Evolutionary conservation across 2,113 vertebrate genomes (phyloP).

Genomic region (Hydropotes inermis): DNA sequence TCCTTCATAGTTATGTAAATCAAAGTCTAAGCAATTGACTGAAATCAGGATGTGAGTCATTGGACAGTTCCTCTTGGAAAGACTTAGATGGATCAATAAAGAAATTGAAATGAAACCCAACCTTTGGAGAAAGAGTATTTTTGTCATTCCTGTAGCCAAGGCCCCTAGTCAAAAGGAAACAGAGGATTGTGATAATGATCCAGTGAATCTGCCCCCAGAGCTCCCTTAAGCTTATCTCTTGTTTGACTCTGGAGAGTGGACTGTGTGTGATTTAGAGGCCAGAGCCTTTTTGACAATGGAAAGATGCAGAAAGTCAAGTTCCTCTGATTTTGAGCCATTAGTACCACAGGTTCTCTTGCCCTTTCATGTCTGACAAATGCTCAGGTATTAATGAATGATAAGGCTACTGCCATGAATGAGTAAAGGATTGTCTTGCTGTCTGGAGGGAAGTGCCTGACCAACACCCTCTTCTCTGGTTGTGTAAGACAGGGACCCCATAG

Average conservation of each 20-base stretch:
- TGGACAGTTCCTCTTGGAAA: not conserved
- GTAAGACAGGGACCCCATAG: not conserved
- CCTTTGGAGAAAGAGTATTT: not conserved
- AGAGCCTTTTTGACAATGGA: not conserved
- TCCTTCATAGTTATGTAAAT: not conserved
- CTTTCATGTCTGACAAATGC: not conserved
- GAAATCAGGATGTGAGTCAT: not conserved
- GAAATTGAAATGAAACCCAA: slow-evolving; percentile 17
- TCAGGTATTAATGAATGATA: not conserved
- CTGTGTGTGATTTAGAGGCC: not conserved
- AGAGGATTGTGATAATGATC: not conserved
- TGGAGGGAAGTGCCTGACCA: not conserved
- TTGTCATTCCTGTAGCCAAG: not conserved
- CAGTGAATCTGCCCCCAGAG: not conserved
- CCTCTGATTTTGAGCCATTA: not conserved
- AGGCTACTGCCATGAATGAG: not conserved
- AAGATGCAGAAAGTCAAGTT: not conserved
- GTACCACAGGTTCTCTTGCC: not conserved
- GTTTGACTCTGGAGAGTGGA: not conserved
- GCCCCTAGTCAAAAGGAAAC: not conserved
- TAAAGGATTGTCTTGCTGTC: not conserved
- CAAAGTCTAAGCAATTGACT: not conserved
- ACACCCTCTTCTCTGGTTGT: slow-evolving; percentile 11
- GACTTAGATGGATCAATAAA: slow-evolving; percentile 1
- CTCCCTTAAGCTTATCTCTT: not conserved